Conservation (phyloP, 2,797 vertebrate genomes). For the Bryconaethiops microstoma region DNA sequence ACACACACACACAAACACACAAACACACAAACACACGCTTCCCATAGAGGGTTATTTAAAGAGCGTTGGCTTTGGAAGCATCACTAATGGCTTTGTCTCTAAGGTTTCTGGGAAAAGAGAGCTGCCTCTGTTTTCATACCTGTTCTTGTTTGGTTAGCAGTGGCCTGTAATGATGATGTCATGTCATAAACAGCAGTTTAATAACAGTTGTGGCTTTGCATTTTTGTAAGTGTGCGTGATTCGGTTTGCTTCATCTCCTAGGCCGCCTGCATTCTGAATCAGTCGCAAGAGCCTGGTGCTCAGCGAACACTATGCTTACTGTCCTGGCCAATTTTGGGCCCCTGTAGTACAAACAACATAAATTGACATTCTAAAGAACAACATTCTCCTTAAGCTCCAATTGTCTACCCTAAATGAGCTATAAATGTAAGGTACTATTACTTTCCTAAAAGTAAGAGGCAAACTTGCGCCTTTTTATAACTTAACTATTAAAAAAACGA, state of each 20-base stretch:
- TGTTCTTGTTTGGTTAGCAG: slow-evolving; percentile 36
- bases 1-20: background rate
- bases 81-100: background rate
- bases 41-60: slow-evolving; percentile 21
- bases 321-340: too few relatives aligned
- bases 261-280: slow-evolving; percentile 1
- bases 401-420: too few relatives aligned
- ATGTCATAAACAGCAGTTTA: slow-evolving; percentile 34
- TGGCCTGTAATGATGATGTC: slow-evolving; percentile 42
- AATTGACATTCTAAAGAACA: too few relatives aligned
- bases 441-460: too few relatives aligned
- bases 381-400: too few relatives aligned
- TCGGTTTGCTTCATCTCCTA: slow-evolving; percentile 45
- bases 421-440: too few relatives aligned
- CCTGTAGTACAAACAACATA: too few relatives aligned
- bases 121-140: slow-evolving; percentile 33
- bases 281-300: too few relatives aligned
- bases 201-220: slow-evolving; percentile 31
- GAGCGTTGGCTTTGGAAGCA: background rate
- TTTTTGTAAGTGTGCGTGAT: slow-evolving; percentile 36
- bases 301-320: too few relatives aligned
- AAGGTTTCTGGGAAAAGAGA: slow-evolving; percentile 39
- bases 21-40: background rate
- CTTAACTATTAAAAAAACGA: too few relatives aligned
- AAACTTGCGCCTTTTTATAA: too few relatives aligned